Conservation (phyloP, 23 tunicate species). For the Ciona savignyi region DNA sequence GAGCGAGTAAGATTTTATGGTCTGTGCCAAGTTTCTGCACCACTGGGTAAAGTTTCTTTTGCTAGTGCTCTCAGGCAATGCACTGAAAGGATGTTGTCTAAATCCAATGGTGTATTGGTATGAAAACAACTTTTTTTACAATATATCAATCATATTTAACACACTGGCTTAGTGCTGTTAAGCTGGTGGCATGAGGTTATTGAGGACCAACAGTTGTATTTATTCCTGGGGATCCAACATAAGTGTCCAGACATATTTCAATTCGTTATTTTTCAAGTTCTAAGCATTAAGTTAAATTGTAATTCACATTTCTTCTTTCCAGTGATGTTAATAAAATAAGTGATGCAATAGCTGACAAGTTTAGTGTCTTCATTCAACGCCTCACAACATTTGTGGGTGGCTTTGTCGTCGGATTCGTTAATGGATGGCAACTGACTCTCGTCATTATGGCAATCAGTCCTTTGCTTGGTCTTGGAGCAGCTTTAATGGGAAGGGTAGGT, state of each 20-base stretch:
- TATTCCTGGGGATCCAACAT: no score
- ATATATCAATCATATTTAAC: no score
- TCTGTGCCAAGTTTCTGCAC: no score
- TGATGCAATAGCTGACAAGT: slow-evolving; percentile 94
- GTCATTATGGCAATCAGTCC: slow-evolving; percentile 85
- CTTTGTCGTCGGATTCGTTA: slow-evolving; percentile 66
- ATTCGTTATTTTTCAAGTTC: neutral
- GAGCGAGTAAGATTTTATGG: slow-evolving; percentile 95
- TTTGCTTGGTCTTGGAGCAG: slow-evolving; percentile 78
- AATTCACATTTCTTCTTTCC: slow-evolving; percentile 4
- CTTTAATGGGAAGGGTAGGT: slow-evolving; percentile 74
- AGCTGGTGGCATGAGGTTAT: no score
- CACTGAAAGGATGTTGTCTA: no score
- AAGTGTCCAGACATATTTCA: no score
- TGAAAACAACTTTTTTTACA: no score
- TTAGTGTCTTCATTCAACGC: slow-evolving; percentile 67
- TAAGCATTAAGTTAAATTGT: neutral
- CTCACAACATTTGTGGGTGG: slow-evolving; percentile 72
- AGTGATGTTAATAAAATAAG: slow-evolving; percentile 88
- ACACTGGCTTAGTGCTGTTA: no score
- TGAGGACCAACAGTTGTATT: no score
- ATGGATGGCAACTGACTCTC: slow-evolving; percentile 89
- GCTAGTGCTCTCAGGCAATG: no score
- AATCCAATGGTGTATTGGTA: no score
- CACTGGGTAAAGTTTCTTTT: no score